phyloP scores from a whole-genome alignment of 2,888 invertebrate species.

The Dicyrtomina minuta region DNA sequence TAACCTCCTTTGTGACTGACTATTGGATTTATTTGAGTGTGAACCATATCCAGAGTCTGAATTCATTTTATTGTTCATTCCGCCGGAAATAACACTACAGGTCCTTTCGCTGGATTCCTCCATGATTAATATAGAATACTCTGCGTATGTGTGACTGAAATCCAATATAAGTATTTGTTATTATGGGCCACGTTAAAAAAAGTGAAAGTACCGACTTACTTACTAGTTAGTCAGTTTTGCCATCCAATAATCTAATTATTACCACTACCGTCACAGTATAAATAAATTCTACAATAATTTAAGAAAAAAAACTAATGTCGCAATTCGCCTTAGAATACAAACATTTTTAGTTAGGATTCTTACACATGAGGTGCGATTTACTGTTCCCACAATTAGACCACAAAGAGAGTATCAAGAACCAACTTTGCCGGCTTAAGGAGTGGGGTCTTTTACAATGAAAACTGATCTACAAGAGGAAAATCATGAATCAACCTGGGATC shows the following conservation, averaged over 20 bases:
- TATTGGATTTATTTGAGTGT: conserved; percentile 57
- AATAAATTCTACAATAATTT: too few relatives aligned
- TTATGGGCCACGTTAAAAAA: too few relatives aligned
- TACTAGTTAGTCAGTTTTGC: too few relatives aligned
- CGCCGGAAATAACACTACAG: conserved; percentile 13
- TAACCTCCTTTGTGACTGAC: conserved; percentile 77
- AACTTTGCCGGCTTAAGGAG: conserved; percentile 23
- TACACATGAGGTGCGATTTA: conserved; percentile 20
- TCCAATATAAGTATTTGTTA: too few relatives aligned
- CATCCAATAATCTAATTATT: too few relatives aligned
- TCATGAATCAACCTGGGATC: not conserved
- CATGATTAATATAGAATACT: too few relatives aligned
- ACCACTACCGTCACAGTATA: too few relatives aligned
- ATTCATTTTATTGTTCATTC: conserved; percentile 18
- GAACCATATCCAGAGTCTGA: conserved; percentile 50
- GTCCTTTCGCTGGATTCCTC: conserved; percentile 21
- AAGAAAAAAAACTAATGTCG: conserved; percentile 15
- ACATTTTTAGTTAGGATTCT: conserved; percentile 1
- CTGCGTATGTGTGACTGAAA: too few relatives aligned
- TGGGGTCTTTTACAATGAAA: too few relatives aligned
- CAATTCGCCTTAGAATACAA: conserved; percentile 15
- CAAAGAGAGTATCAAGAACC: conserved; percentile 1
- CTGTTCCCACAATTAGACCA: conserved; percentile 29
- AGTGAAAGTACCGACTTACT: too few relatives aligned
- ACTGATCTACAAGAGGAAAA: too few relatives aligned